phyloP scores from a whole-genome alignment of 2,797 vertebrate genomes.

The Xyrichtys novacula region DNA sequence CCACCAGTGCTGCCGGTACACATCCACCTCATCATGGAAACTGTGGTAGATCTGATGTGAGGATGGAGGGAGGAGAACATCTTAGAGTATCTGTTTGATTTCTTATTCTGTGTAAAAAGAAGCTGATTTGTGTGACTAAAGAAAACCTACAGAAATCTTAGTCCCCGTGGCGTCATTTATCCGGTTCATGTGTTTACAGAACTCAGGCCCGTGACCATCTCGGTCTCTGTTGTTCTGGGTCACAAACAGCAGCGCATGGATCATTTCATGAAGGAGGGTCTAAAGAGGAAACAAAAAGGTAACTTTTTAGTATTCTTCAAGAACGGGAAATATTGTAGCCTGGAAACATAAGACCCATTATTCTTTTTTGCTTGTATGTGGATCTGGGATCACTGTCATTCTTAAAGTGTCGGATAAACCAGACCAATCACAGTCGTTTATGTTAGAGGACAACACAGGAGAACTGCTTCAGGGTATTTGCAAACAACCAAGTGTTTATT shows the following conservation, averaged over 20 bases:
- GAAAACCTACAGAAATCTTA: slow-evolving; percentile 89
- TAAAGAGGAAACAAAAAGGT: slow-evolving; percentile 63
- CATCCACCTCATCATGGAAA: slow-evolving; percentile 93
- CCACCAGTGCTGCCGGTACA: slow-evolving; percentile 98
- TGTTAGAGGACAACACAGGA: too few species aligned
- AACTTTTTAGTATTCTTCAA: too few species aligned
- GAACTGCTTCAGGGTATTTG: too few species aligned
- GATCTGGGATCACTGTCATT: too few species aligned
- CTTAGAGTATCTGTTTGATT: not conserved
- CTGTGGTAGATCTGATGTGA: slow-evolving; percentile 89
- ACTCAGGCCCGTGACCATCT: slow-evolving; percentile 95
- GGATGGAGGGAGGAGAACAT: not conserved
- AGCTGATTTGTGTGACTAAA: fast-evolving
- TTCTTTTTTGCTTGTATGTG: too few species aligned
- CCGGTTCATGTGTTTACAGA: slow-evolving; percentile 95
- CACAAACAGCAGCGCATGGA: slow-evolving; percentile 97
- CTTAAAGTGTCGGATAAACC: too few species aligned
- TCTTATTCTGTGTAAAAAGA: fast-evolving
- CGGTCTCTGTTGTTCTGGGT: slow-evolving; percentile 94
- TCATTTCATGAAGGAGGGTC: slow-evolving; percentile 99
- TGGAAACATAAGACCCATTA: too few species aligned
- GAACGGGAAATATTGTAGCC: too few species aligned
- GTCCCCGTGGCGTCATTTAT: slow-evolving; percentile 93
- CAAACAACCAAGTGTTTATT: too few species aligned
- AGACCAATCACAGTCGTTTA: too few species aligned